These are phyloP conservation scores for Pycnonotus jocosus DNA, from an alignment of 2,113 vertebrate genomes.

Conservation along the genomic window DNA sequence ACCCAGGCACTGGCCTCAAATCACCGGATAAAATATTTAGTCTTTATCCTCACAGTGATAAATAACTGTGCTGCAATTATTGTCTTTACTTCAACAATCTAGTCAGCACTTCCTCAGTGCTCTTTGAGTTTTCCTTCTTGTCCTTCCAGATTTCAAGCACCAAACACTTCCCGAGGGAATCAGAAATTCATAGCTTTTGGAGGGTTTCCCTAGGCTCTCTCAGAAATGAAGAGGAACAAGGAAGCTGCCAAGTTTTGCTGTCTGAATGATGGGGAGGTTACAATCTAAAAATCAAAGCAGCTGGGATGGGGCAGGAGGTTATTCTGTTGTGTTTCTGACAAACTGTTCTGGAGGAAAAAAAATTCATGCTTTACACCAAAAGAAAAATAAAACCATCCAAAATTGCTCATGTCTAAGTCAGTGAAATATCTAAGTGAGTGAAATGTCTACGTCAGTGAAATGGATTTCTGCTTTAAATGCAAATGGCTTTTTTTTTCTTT, in stretches of 20 bases:
- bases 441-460: not conserved
- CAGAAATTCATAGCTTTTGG: not conserved
- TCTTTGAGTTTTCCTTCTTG: not conserved
- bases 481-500: slow-evolving; percentile 1
- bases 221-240: not conserved
- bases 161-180: not conserved
- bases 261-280: not conserved
- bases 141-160: not conserved
- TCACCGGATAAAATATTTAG: not conserved
- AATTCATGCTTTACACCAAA: not conserved
- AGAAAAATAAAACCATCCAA: not conserved
- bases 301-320: not conserved
- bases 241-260: not conserved
- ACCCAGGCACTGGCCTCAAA: not conserved
- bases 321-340: not conserved
- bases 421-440: not conserved
- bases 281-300: not conserved
- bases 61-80: not conserved
- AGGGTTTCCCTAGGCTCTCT: not conserved
- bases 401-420: not conserved
- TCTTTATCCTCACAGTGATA: not conserved
- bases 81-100: not conserved
- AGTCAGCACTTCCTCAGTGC: not conserved
- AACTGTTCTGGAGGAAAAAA: not conserved
- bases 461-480: slow-evolving; percentile 21